Base-by-base conservation (phyloP, 2,797 vertebrate genomes). In the Cirrhinus mrigala region DNA sequence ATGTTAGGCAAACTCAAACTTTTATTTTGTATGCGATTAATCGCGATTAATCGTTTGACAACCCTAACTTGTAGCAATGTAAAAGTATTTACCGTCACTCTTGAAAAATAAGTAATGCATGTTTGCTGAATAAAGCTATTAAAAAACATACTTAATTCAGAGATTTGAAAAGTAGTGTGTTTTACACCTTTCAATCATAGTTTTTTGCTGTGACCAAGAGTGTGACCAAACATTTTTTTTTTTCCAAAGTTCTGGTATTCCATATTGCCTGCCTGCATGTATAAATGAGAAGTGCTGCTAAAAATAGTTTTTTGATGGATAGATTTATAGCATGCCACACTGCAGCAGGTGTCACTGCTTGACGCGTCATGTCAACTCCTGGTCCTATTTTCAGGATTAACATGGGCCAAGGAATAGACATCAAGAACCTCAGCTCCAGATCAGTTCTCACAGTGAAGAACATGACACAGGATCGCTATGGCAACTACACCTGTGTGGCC, bases 401-500 rank as follows among this genome's bases (percentile, higher is more conserved):
- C 93, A 99, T 96, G 93, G 97, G 97, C 84, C 97, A 98, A 94
- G 98, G 97, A 90, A 98, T 99, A 89, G 95, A 97, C 86, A 99
- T 99, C 96, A 97, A 98, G 94, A 99, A 95, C 93, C 96, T 96
- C 91, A 99, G 95, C 93, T 96, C 98, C 89, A 98, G 98, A 96
- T 99, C 98, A 90, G 93, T 99, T 92, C 98, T 99, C 91, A 98
- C 97, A 85, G 96, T 99, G 92, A 98, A 92, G 94, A 99, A 99
- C 90, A 98, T 99, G 96, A 99, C 98, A 92, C 97, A 99, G 93
- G 98, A 99, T 93, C 98, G 97, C 93, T 99, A 99, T 85, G 98
- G 98, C 92, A 99, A 99, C 96, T 99, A 99, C 94, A 99, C 98
- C 11, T 99, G 98, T 86, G 96, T 99, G 92, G 98, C 97, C 89